phyloP scores from a whole-genome alignment of 2,113 vertebrate genomes.

The Leptobrachium leishanense region DNA sequence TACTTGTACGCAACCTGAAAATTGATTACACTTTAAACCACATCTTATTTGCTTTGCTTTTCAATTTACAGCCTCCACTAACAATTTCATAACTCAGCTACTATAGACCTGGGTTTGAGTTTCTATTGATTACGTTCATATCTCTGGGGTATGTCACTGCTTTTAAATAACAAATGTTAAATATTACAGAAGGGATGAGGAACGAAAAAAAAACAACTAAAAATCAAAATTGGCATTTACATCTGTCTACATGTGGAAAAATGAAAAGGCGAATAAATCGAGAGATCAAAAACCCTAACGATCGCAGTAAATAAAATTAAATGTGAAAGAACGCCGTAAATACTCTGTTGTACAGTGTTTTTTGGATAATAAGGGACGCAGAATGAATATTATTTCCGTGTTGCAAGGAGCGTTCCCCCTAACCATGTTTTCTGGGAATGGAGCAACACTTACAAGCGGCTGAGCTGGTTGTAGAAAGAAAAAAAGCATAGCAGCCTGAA shows the following conservation, averaged over 20 bases:
- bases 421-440: too few species aligned
- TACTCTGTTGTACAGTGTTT: too few species aligned
- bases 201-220: not conserved
- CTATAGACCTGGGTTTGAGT: conserved; percentile 72
- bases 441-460: too few species aligned
- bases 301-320: too few species aligned
- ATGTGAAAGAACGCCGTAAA: too few species aligned
- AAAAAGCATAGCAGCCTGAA: too few species aligned
- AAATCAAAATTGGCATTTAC: conserved; percentile 56
- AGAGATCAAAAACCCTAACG: too few species aligned
- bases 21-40: conserved; percentile 77
- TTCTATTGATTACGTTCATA: conserved; percentile 78
- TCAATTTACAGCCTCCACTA: conserved; percentile 69
- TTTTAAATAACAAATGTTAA: conserved; percentile 70
- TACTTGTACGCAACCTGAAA: conserved; percentile 66
- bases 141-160: conserved; percentile 72
- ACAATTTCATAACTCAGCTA: conserved; percentile 76
- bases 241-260: conserved; percentile 42
- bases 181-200: conserved; percentile 52
- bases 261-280: not conserved
- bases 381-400: too few species aligned
- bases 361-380: too few species aligned
- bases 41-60: conserved; percentile 69
- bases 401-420: too few species aligned
- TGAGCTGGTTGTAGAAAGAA: too few species aligned